Evolutionary conservation across 2,797 vertebrate genomes (phyloP), one percentile per base, ranked within the genome.

Genomic region (Choloepus didactylus): DNA sequence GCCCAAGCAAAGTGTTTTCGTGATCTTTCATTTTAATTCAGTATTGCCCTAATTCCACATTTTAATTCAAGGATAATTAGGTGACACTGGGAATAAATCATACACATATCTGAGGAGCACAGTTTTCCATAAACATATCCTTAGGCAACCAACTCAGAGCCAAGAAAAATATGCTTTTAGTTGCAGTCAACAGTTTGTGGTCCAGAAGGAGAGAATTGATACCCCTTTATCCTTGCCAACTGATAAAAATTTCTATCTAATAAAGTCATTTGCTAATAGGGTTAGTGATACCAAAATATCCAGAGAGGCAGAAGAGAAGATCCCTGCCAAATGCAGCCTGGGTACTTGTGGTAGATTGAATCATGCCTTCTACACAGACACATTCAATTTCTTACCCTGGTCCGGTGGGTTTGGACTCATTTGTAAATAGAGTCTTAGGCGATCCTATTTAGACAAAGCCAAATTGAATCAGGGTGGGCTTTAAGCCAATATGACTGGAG

Each of bases 21-120:
- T 85, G 46, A 73, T 69, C 29, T 83, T 94, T 73, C 41, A 64
- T 95, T 95, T 41, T 84, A 88, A 95, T 93, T 95, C 59, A 72
- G 23, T 66, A 31, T 79, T 92, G 11, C 66, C 21, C 62, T 79
- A 84, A 75, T 51, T 90, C 73, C 83, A 31, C 49, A 60, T 67
- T 91, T 46, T 62, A 31, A 7, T 41, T 29, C 7, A 35, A 59
- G 56, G 73, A 56, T 93, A 54, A 79, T 56, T 11, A 19, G 44
- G 51, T 88, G n/a, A 6, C 38, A 25, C 44, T 89, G 79, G 64
- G 23, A 62, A 72, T 29, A 95, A 87, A 56, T 54, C 69, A 51
- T 14, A 11, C 25, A 60, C 2, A 15, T 41, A 96, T 93, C 21
- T 54, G 16, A 54, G 69, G 49, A 89, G 66, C 23, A 75, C 27